Evolutionary conservation across 2,888 invertebrate genomes (phyloP).

Genomic region (Torymus auratus): DNA sequence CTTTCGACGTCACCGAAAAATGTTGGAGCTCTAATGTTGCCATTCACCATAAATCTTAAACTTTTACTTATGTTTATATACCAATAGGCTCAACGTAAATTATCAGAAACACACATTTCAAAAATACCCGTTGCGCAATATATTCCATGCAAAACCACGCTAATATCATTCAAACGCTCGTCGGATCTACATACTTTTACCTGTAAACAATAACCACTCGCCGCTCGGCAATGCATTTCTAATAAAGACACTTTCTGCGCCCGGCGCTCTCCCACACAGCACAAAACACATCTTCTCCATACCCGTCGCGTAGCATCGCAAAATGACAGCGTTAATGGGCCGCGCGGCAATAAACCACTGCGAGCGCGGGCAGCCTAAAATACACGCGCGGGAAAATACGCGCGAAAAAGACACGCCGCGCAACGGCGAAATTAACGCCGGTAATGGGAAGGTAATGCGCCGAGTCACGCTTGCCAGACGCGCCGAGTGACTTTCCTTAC

Average conservation of each 20-base stretch:
- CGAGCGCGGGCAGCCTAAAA: neutral
- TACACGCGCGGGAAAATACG: neutral
- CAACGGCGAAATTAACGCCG: conserved; percentile 62
- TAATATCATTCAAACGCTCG: neutral
- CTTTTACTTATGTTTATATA: too few relatives aligned
- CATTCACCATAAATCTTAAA: too few relatives aligned
- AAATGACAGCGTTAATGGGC: conserved; percentile 67
- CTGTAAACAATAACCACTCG: neutral
- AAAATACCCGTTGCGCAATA: neutral
- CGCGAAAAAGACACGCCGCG: conserved; percentile 32
- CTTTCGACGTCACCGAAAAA: neutral
- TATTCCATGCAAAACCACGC: neutral
- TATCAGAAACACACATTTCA: too few relatives aligned
- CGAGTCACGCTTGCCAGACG: conserved; percentile 59
- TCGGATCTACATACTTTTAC: neutral
- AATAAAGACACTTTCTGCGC: conserved; percentile 65
- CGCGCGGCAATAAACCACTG: conserved; percentile 65
- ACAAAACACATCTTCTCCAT: neutral
- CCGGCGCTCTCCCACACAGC: conserved; percentile 54
- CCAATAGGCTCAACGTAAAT: too few relatives aligned
- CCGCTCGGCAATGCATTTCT: conserved; percentile 39
- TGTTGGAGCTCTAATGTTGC: too few relatives aligned
- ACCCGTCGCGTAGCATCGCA: conserved; percentile 35
- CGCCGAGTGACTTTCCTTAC: conserved; percentile 40
- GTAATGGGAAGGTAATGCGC: conserved; percentile 61